Evolutionary conservation across 2,113 vertebrate species (phyloP).

Genomic region (Plecturocebus donacophilus): DNA sequence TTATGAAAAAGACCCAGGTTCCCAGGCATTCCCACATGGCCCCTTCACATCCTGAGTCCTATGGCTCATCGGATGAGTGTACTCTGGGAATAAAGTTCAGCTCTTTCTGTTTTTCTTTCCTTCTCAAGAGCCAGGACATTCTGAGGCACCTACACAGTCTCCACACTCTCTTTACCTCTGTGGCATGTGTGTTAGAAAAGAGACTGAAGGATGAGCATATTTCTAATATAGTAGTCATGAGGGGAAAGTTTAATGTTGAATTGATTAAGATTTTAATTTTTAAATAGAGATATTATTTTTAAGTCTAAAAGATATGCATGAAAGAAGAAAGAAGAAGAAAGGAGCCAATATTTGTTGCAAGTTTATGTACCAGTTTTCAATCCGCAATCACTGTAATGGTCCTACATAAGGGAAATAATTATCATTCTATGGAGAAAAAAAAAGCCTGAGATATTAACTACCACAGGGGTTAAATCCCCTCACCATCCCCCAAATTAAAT

Average conservation of each 20-base stretch:
- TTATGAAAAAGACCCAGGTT: background rate
- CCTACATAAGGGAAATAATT: background rate
- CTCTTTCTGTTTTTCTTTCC: background rate
- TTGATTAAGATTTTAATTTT: background rate
- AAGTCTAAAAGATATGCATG: background rate
- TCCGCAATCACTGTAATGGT: background rate
- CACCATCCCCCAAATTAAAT: background rate
- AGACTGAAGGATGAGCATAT: background rate
- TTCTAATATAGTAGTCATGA: background rate
- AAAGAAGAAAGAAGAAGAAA: background rate
- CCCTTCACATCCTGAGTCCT: background rate
- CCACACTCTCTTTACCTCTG: background rate
- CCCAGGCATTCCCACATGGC: background rate
- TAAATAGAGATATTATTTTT: slow-evolving; percentile 5
- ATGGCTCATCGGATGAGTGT: background rate
- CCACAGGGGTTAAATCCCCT: background rate
- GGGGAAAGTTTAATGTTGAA: background rate
- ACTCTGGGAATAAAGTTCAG: background rate
- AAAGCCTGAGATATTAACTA: background rate
- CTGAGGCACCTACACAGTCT: background rate
- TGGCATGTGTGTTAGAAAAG: background rate
- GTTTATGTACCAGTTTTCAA: background rate
- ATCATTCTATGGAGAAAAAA: background rate
- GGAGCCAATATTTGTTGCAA: background rate
- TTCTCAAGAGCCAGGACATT: background rate